Conservation (phyloP, 2,888 invertebrate species). For the Rhimphoctona megacephalus region DNA sequence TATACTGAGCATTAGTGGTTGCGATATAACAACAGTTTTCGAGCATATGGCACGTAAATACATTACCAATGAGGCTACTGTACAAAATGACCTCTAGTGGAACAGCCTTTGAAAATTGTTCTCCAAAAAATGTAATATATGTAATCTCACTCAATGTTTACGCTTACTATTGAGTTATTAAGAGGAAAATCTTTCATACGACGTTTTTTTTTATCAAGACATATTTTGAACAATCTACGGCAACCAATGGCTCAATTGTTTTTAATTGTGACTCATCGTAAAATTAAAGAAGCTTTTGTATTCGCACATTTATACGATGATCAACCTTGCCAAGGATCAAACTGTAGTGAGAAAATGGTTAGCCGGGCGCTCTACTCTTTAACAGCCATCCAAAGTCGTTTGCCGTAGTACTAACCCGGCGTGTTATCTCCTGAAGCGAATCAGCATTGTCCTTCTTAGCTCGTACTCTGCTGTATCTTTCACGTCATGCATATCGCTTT, state of each 20-base stretch:
- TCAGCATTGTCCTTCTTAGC: slow-evolving; percentile 82
- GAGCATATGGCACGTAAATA: slow-evolving; percentile 21
- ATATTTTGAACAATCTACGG: too few relatives aligned
- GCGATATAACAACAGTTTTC: slow-evolving; percentile 33
- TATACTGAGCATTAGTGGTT: slow-evolving; percentile 17
- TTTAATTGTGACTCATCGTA: slow-evolving; percentile 30
- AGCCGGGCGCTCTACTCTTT: slow-evolving; percentile 34
- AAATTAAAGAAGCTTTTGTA: slow-evolving; percentile 18
- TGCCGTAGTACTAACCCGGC: slow-evolving; percentile 74
- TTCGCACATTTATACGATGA: slow-evolving; percentile 45
- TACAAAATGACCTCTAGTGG: slow-evolving; percentile 13
- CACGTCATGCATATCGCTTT: slow-evolving; percentile 30
- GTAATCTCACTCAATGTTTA: background rate
- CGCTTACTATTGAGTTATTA: background rate
- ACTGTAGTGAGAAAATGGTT: slow-evolving; percentile 4
- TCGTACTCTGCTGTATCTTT: slow-evolving; percentile 51
- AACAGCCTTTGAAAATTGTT: slow-evolving; percentile 1
- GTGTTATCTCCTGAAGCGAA: slow-evolving; percentile 78
- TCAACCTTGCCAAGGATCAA: slow-evolving; percentile 19
- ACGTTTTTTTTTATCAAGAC: too few relatives aligned
- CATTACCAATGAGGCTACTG: slow-evolving; percentile 20
- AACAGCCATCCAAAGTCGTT: slow-evolving; percentile 70
- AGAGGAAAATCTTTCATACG: background rate
- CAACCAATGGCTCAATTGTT: background rate
- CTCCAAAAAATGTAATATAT: background rate